Percentiles rank a stretch among this genome's conserved stretches.
Conservation (phyloP, 2,888 invertebrate species). For the Crepidodera aurea region DNA sequence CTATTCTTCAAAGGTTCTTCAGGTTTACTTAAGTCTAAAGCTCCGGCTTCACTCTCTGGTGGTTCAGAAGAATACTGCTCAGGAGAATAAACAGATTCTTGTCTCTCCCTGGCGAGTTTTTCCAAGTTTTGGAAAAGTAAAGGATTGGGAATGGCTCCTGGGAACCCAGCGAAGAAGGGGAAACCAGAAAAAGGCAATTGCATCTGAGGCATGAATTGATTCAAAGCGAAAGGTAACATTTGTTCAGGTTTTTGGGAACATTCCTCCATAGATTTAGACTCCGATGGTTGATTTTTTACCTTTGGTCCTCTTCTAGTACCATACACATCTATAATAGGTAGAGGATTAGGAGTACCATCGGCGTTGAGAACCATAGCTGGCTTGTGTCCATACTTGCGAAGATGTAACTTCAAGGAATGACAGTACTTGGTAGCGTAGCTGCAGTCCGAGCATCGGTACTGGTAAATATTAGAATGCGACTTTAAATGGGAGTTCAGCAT, state of each 20-base stretch:
- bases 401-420: slow-evolving; percentile 94
- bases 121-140: slow-evolving; percentile 49
- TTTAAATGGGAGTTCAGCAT: slow-evolving; percentile 99
- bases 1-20: slow-evolving; percentile 61
- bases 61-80: slow-evolving; percentile 11
- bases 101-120: slow-evolving; percentile 36
- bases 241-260: slow-evolving; percentile 26
- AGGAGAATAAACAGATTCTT: not conserved
- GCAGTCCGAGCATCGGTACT: slow-evolving; percentile 92
- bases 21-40: slow-evolving; percentile 68
- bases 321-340: slow-evolving; percentile 89
- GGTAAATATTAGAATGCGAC: slow-evolving; percentile 91
- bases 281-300: slow-evolving; percentile 44
- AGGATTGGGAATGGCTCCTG: slow-evolving; percentile 46
- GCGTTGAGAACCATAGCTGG: slow-evolving; percentile 90
- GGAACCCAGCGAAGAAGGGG: slow-evolving; percentile 49
- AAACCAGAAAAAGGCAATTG: slow-evolving; percentile 44
- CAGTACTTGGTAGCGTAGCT: slow-evolving; percentile 97
- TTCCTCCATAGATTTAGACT: slow-evolving; percentile 22
- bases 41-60: slow-evolving; percentile 54
- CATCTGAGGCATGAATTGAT: slow-evolving; percentile 41
- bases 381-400: slow-evolving; percentile 89
- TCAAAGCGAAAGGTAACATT: slow-evolving; percentile 38
- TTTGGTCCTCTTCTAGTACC: slow-evolving; percentile 90
- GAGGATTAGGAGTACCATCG: slow-evolving; percentile 88